phyloP scores from a whole-genome alignment of 2,797 vertebrate species.

The Enteromius fasciolatus region DNA sequence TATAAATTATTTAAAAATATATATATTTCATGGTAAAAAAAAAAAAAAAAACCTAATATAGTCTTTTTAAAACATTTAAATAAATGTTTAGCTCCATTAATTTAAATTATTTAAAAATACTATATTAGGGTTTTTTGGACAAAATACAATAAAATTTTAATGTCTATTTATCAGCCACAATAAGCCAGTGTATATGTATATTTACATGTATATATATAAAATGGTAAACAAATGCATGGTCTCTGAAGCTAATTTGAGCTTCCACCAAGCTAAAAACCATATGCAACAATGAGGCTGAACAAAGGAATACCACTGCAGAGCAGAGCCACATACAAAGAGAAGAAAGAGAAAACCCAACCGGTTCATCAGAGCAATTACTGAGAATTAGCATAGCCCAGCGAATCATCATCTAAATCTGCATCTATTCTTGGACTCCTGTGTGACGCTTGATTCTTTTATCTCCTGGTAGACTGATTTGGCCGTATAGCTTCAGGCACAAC shows the following conservation, averaged over 20 bases:
- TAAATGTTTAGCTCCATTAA: not conserved
- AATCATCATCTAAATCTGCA: not conserved
- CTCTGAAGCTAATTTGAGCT: not conserved
- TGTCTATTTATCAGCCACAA: not conserved
- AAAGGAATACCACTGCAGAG: conserved; percentile 28
- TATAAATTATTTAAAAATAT: not conserved
- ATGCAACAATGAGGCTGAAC: conserved; percentile 35
- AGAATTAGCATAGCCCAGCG: conserved; percentile 13
- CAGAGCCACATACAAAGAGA: conserved; percentile 21
- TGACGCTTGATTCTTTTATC: conserved; percentile 27
- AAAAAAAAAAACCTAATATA: too few species aligned
- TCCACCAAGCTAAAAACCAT: not conserved
- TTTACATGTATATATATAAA: not conserved
- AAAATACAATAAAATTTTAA: not conserved
- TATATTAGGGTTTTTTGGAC: too few species aligned
- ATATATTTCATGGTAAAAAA: too few species aligned
- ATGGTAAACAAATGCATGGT: not conserved
- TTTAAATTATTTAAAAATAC: not conserved
- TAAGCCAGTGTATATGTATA: not conserved
- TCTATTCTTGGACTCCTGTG: conserved; percentile 3
- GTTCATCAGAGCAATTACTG: conserved; percentile 24
- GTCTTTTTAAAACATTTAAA: too few species aligned
- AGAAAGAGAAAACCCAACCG: conserved; percentile 32
- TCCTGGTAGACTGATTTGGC: conserved; percentile 32
- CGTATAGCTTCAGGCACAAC: conserved; percentile 26